Base-by-base conservation (phyloP, 2,888 invertebrate species). In the Dasysyrphus tricinctus region DNA sequence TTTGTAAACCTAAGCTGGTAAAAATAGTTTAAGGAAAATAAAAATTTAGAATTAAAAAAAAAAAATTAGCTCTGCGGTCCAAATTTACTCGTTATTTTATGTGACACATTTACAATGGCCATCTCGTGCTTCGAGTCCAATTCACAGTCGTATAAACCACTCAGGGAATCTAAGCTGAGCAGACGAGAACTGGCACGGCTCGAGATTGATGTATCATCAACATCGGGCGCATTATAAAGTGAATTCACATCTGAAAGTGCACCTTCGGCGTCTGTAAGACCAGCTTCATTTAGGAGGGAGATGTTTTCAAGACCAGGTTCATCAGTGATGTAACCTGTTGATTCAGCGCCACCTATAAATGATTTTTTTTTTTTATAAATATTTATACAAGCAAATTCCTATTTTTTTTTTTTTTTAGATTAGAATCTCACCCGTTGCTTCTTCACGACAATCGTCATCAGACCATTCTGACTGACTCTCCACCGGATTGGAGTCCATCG, bases 221-320 rank as follows among this genome's bases (percentile, higher is more conserved):
- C 93, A 90, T 95, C 95, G 61, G 92, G 93, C 84, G 94, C 94
- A 92, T 96, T 95, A 92, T 96, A 96, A 89, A 96, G 95, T 9
- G 96, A 97, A 93, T 97, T 97, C 67, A 97, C 96, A 93, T 97
- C 97, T 90, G 97, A 97, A 81, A 97, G 93, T 34, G 97, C 97
- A 80, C 96, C 97, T 94, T 97, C 97, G 11, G 97, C 97, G 93
- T 97, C 97, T 2, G 97, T 97, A 57, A 97, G 94, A 9, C 97
- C 97, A 24, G 96, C 96, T 92, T 97, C 97, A 93, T 97, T 97
- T 19, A 97, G 92, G 94, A 97, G 95, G 51, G 97, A 97, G 67
- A 96, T 95, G 92, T 97, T 97, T 92, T 97, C 97, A 12, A 97
- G 93, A 16, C 96, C 97, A 0, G 97, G 97, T 92, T 97, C 97